These are phyloP conservation scores for Grammomys surdaster DNA, from an alignment of 2,113 vertebrate genomes.

Conservation along the genomic window DNA sequence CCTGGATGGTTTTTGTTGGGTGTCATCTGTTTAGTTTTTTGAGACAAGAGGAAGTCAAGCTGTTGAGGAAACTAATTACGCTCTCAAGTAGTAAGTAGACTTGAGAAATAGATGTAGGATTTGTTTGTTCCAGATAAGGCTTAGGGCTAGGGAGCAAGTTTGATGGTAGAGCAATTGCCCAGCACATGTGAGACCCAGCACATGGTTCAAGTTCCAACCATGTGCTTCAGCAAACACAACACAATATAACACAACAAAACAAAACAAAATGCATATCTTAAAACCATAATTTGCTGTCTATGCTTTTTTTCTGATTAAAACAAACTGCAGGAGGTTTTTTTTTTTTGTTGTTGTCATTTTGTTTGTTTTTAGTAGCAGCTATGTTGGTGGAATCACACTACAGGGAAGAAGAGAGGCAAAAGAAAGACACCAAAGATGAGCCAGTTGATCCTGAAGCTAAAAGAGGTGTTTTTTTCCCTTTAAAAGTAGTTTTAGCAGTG, in stretches of 20 bases:
- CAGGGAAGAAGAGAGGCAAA: slow-evolving; percentile 24
- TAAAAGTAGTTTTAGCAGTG: not conserved
- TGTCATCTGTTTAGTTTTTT: not conserved
- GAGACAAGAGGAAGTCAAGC: not conserved
- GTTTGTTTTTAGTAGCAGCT: not conserved
- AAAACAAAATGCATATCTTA: not conserved
- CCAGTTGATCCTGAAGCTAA: slow-evolving; percentile 30
- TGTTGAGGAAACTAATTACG: slow-evolving; percentile 28
- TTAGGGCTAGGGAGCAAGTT: not conserved
- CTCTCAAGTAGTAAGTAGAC: not conserved
- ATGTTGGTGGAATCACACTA: slow-evolving; percentile 28
- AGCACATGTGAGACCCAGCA: not conserved
- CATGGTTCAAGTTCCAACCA: not conserved
- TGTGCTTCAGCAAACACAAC: not conserved
- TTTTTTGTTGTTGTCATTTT: not conserved
- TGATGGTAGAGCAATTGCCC: not conserved
- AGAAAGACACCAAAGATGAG: slow-evolving; percentile 48
- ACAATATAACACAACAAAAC: not conserved
- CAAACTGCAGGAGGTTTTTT: not conserved
- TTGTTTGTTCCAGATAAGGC: slow-evolving; percentile 40
- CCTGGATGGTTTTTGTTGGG: not conserved
- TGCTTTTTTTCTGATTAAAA: slow-evolving; percentile 61
- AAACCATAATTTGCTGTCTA: not conserved
- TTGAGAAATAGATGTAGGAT: slow-evolving; percentile 55
- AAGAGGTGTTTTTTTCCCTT: slow-evolving; percentile 34